A percentile compares a stretch with the other conserved stretches of the same genome.
Evolutionary conservation across 1,140 invertebrate genomes (phyloP).

Genomic region (Bombyx mandarina): DNA sequence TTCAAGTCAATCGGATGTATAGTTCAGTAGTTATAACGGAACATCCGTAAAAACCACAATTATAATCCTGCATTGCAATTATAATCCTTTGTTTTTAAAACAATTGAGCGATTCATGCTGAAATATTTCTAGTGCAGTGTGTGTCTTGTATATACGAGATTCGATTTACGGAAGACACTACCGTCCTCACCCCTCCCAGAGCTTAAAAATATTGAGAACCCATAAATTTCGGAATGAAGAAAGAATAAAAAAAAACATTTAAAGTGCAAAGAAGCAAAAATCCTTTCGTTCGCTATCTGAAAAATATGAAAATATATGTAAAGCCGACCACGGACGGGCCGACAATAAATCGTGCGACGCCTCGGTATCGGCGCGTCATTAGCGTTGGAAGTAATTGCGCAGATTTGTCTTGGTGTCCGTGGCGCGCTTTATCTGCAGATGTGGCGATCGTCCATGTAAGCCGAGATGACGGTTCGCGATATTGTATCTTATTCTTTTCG

Average conservation of each 20-base stretch:
- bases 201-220: background rate
- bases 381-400: constrained; percentile 37
- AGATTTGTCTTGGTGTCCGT: constrained; percentile 30
- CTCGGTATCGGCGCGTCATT: constrained; percentile 38
- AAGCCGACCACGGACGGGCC: constrained; percentile 29
- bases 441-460: no score
- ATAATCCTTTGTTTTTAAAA: no score
- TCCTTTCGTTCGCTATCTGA: constrained; percentile 19
- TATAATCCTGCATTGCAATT: no score
- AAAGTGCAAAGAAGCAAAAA: constrained; percentile 14
- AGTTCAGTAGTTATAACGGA: no score
- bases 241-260: background rate
- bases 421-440: no score
- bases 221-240: background rate
- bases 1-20: no score
- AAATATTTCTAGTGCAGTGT: no score
- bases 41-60: no score
- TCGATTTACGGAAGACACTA: background rate
- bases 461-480: no score
- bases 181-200: background rate
- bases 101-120: no score
- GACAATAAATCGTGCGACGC: constrained; percentile 36
- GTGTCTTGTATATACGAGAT: no score
- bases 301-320: constrained; percentile 44
- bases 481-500: no score